phyloP scores from a whole-genome alignment of 2,797 vertebrate genomes.

The Tenualosa thibaudeaui region DNA sequence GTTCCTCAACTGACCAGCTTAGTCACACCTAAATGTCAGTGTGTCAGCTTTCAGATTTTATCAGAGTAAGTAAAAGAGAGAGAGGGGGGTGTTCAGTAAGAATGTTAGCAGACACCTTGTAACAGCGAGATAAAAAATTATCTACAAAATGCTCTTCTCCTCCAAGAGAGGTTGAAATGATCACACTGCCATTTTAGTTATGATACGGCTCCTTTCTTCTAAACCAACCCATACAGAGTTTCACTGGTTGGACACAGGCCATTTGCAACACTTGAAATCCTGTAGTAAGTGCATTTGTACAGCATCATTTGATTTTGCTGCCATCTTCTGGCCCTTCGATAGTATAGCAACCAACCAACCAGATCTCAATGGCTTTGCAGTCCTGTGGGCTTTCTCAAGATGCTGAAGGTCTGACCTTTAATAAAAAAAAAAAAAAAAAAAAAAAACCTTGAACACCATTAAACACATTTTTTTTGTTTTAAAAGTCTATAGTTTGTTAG shows the following conservation, averaged over 20 bases:
- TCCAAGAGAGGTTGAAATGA: background rate
- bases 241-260: background rate
- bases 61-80: slow-evolving; percentile 15
- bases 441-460: no score
- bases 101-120: background rate
- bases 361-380: background rate
- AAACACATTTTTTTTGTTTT: no score
- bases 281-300: background rate
- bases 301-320: background rate
- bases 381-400: background rate
- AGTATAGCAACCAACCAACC: background rate
- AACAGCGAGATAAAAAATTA: background rate
- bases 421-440: background rate
- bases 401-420: background rate
- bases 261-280: background rate
- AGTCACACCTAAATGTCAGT: slow-evolving; percentile 44
- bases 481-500: no score
- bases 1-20: slow-evolving; percentile 14
- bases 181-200: background rate
- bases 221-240: background rate
- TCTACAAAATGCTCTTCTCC: background rate
- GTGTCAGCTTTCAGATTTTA: slow-evolving; percentile 42
- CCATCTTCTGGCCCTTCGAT: background rate
- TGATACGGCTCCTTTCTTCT: background rate
- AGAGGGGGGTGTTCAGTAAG: background rate